Conservation (phyloP, 2,797 vertebrate genomes). For the Pangasius krempfi region DNA sequence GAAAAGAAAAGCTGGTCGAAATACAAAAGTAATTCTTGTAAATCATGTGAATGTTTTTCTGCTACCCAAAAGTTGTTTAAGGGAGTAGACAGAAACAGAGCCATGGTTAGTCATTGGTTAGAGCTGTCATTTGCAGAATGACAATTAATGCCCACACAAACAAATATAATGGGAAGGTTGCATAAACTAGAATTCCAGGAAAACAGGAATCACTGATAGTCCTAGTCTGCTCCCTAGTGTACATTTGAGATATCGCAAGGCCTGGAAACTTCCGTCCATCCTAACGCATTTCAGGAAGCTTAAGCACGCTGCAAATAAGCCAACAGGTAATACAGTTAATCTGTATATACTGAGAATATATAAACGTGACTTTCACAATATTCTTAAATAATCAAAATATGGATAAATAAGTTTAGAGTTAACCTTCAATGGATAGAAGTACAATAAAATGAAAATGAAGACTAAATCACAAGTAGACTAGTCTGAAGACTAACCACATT, state of each 20-base stretch:
- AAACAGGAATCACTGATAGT: not conserved
- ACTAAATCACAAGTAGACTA: too few species aligned
- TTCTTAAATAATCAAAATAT: not conserved
- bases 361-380: not conserved
- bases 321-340: not conserved
- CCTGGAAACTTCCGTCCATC: not conserved
- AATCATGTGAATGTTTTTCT: not conserved
- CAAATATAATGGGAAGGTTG: not conserved
- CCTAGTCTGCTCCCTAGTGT: conserved; percentile 41
- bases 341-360: too few species aligned
- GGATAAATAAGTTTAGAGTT: not conserved
- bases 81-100: not conserved
- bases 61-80: not conserved
- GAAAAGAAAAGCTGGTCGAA: not conserved
- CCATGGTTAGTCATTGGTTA: not conserved
- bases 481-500: not conserved
- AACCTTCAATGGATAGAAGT: not conserved
- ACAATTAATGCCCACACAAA: conserved; percentile 17
- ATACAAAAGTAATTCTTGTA: not conserved
- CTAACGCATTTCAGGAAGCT: not conserved
- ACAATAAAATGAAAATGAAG: not conserved
- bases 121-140: not conserved
- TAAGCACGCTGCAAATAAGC: too few species aligned
- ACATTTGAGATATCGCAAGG: not conserved
- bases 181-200: not conserved